These are phyloP conservation scores for Callosobruchus maculatus DNA, from an alignment of 2,888 invertebrate species.

Conservation along the genomic window DNA sequence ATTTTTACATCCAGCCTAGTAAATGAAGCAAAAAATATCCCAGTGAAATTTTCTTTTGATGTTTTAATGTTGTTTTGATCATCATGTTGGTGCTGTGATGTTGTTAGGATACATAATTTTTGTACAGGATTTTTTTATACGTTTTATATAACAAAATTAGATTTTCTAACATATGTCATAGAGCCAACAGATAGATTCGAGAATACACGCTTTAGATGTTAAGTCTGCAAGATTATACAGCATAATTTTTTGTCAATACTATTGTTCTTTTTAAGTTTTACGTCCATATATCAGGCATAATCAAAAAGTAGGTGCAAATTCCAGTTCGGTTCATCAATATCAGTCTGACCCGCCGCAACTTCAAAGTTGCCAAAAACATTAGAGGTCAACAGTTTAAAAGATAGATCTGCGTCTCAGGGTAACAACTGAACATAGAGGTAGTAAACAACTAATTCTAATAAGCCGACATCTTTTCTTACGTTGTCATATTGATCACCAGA, in stretches of 20 bases:
- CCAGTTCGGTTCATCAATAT: too few species aligned
- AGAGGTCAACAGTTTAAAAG: too few species aligned
- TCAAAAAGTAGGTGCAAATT: neutral
- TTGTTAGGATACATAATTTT: neutral
- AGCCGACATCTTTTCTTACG: too few species aligned
- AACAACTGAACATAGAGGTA: too few species aligned
- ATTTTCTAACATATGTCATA: neutral
- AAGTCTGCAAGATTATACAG: neutral
- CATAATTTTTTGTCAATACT: neutral
- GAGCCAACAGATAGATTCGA: neutral
- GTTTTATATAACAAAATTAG: neutral
- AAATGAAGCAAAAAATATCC: neutral
- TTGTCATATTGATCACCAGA: too few species aligned
- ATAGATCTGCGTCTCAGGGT: too few species aligned
- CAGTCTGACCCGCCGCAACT: too few species aligned
- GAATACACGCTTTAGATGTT: neutral
- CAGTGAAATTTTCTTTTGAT: neutral
- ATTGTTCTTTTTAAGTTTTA: neutral
- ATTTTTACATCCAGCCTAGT: neutral
- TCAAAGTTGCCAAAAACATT: too few species aligned
- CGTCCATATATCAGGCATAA: neutral
- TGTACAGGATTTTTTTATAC: neutral
- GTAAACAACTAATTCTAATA: too few species aligned
- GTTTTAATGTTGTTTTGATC: neutral
- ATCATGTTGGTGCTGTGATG: neutral